A percentile compares a stretch with the other conserved stretches of the same genome.
Conservation (phyloP, 2,888 invertebrate species). For the Incurvaria masculella region DNA sequence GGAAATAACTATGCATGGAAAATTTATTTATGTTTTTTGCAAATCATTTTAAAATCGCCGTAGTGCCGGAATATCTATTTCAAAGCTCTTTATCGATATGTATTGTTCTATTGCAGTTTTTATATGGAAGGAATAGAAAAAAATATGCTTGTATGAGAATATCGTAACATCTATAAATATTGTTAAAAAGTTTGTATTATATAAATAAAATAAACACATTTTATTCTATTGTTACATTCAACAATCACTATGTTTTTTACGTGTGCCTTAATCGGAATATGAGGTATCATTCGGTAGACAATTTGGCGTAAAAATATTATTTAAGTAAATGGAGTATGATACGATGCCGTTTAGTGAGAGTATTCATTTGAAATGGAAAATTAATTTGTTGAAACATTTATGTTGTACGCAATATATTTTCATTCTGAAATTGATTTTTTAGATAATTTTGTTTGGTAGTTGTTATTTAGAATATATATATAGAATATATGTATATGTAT, state of each 20-base stretch:
- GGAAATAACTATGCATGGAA: too few species aligned
- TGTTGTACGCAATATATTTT: too few species aligned
- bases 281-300: background rate
- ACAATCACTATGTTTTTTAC: background rate
- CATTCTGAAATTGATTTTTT: too few species aligned
- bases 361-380: too few species aligned
- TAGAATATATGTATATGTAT: too few species aligned
- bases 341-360: background rate
- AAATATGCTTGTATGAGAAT: constrained; percentile 47
- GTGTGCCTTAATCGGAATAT: background rate
- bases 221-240: background rate
- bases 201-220: constrained; percentile 22
- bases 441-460: too few species aligned
- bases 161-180: constrained; percentile 44
- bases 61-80: background rate
- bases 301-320: background rate
- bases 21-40: background rate
- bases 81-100: background rate
- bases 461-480: too few species aligned
- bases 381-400: too few species aligned
- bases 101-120: constrained; percentile 49
- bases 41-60: background rate
- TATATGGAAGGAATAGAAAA: constrained; percentile 51
- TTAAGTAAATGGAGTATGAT: too few species aligned
- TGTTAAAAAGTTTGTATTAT: constrained; percentile 37